phyloP scores from a whole-genome alignment of 2,113 vertebrate species.

The Xenopus tropicalis region UCB_Xtro_10.0 CM004451.2:77638001-77638500 shows the following conservation, averaged over 20 bases:
- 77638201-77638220: slow-evolving; percentile 71
- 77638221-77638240: slow-evolving; percentile 81
- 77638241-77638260: slow-evolving; percentile 83
- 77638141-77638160: slow-evolving; percentile 83
- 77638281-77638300: slow-evolving; percentile 76
- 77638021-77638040: too few relatives aligned
- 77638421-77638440: slow-evolving; percentile 22
- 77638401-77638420: slow-evolving; percentile 76
- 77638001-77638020: too few relatives aligned
- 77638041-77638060: too few relatives aligned
- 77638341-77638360: slow-evolving; percentile 94
- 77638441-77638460: too few relatives aligned
- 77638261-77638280: slow-evolving; percentile 77
- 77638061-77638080: slow-evolving; percentile 65
- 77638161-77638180: slow-evolving; percentile 74
- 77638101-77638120: slow-evolving; percentile 92
- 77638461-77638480: too few relatives aligned
- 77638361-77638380: slow-evolving; percentile 85
- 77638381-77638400: slow-evolving; percentile 92
- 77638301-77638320: slow-evolving; percentile 81
- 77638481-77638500: too few relatives aligned
- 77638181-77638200: slow-evolving; percentile 68
- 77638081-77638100: slow-evolving; percentile 72
- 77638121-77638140: slow-evolving; percentile 78
- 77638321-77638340: slow-evolving; percentile 92